Percentiles rank a stretch among this genome's conserved stretches.
Evolutionary conservation across 2,113 vertebrate genomes (phyloP).

Genomic region (Phoenicopterus ruber): DNA sequence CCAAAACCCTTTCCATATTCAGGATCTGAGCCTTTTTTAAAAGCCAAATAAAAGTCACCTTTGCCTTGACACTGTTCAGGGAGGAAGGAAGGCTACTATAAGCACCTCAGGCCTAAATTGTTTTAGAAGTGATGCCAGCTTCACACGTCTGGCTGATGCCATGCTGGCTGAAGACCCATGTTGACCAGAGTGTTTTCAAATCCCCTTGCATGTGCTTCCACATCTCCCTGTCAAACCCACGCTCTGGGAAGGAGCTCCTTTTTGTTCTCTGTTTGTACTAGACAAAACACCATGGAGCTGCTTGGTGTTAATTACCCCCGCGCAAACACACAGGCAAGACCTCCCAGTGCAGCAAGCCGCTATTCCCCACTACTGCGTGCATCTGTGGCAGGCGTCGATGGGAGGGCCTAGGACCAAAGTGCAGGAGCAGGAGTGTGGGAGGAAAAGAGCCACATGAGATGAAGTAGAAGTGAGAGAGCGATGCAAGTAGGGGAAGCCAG

Average conservation of each 20-base stretch:
- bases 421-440: accelerated
- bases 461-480: neutral
- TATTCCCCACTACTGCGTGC: no score
- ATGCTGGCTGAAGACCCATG: neutral
- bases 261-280: neutral
- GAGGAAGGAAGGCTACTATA: neutral
- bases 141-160: neutral
- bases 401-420: neutral
- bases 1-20: neutral
- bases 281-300: neutral
- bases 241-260: neutral
- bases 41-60: neutral
- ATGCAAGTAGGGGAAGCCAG: neutral
- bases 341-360: neutral
- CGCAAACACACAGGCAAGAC: neutral
- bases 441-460: neutral
- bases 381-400: accelerated
- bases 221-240: neutral
- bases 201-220: neutral
- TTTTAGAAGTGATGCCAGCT: neutral
- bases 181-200: neutral
- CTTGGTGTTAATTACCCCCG: neutral
- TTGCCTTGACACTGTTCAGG: neutral
- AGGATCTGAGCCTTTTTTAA: neutral
- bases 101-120: neutral